Evolutionary conservation across 2,113 vertebrate genomes (phyloP).

Genomic region (Meriones unguiculatus): DNA sequence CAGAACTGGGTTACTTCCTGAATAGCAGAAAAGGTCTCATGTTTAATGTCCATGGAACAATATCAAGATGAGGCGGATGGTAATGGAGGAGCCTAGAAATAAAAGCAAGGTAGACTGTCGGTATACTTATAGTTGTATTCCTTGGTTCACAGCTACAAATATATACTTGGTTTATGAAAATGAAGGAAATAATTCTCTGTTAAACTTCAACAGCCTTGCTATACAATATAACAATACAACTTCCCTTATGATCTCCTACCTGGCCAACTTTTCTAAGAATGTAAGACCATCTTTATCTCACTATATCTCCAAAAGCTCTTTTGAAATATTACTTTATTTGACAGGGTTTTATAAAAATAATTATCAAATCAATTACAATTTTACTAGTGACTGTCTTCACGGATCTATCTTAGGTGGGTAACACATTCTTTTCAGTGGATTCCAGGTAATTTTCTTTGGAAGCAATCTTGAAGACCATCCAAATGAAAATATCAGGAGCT

Average conservation of each 20-base stretch:
- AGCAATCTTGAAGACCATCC: constrained; percentile 36
- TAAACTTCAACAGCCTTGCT: background rate
- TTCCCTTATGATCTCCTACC: background rate
- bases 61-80: constrained; percentile 97
- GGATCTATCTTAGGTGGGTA: constrained; percentile 2
- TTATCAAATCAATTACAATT: constrained; percentile 44
- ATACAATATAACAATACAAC: background rate
- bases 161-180: constrained; percentile 62
- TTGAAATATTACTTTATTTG: constrained; percentile 25
- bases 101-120: constrained; percentile 80
- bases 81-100: constrained; percentile 95
- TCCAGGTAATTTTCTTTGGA: constrained; percentile 54
- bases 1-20: constrained; percentile 97
- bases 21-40: constrained; percentile 96
- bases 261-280: constrained; percentile 12
- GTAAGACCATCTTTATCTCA: constrained; percentile 6
- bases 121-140: constrained; percentile 60
- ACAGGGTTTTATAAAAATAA: constrained; percentile 41
- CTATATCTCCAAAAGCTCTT: background rate
- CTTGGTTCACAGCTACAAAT: constrained; percentile 49
- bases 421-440: constrained; percentile 17
- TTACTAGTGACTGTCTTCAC: constrained; percentile 42
- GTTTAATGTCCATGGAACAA: constrained; percentile 91
- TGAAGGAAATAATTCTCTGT: constrained; percentile 38
- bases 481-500: constrained; percentile 58